These are phyloP conservation scores for Bombus fervidus DNA, from an alignment of 1,140 invertebrate genomes.

Conservation along the genomic window DNA sequence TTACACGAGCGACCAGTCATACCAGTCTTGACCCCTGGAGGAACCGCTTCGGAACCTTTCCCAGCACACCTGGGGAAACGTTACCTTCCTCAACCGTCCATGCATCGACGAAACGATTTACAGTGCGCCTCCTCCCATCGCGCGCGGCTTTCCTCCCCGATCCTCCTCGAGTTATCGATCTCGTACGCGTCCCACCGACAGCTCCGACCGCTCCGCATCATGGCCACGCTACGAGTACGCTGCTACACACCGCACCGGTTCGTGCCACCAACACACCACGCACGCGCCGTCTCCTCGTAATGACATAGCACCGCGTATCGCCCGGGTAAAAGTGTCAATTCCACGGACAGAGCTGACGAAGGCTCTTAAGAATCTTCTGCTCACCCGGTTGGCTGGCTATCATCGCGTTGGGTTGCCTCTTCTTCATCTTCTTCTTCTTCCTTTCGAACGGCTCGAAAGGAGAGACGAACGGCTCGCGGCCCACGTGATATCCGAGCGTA, in stretches of 20 bases:
- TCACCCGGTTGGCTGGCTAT: neutral
- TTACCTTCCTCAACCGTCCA: constrained; percentile 60
- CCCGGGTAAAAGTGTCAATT: constrained; percentile 59
- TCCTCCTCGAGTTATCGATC: constrained; percentile 59
- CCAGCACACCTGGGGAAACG: constrained; percentile 48
- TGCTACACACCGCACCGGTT: neutral
- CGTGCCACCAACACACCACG: constrained; percentile 51
- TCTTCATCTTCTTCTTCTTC: neutral
- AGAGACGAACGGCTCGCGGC: neutral
- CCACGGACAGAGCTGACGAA: constrained; percentile 13
- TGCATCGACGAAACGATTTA: constrained; percentile 67
- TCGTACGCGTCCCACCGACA: constrained; percentile 53
- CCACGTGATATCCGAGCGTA: constrained; percentile 14
- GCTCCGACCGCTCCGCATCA: neutral
- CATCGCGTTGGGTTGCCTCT: neutral
- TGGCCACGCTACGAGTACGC: neutral
- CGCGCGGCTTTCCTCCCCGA: neutral
- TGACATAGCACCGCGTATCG: constrained; percentile 51
- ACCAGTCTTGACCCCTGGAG: constrained; percentile 50
- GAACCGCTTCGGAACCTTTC: constrained; percentile 52
- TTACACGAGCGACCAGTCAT: constrained; percentile 52
- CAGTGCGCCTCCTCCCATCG: constrained; percentile 22
- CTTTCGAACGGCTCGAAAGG: neutral
- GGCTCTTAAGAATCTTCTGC: no score
- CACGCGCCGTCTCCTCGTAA: constrained; percentile 63